Evolutionary conservation across 2,888 invertebrate genomes (phyloP).

Genomic region (Furcula furcula): DNA sequence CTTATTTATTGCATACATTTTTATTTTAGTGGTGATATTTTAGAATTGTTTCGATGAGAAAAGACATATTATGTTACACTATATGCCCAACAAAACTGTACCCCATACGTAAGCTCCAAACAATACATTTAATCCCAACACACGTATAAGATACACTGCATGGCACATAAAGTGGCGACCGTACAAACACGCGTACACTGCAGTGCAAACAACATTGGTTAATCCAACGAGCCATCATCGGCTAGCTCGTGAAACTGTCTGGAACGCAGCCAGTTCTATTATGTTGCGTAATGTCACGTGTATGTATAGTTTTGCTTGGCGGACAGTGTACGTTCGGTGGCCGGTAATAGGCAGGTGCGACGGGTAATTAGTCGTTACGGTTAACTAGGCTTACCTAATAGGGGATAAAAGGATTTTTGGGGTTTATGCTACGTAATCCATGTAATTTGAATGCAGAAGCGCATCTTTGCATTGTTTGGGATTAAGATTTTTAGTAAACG

Average conservation of each 20-base stretch:
- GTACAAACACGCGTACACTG: conserved; percentile 23
- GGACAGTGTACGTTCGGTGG: conserved; percentile 22
- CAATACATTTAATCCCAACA: conserved; percentile 5
- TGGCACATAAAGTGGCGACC: conserved; percentile 17
- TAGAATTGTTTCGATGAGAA: too few species aligned
- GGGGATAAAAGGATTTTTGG: background rate
- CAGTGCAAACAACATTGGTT: conserved; percentile 50
- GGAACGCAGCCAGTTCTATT: conserved; percentile 65
- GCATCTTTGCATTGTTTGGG: too few species aligned
- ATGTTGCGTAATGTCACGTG: conserved; percentile 37
- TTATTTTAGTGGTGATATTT: too few species aligned
- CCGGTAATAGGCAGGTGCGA: conserved; percentile 14
- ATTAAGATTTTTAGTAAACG: too few species aligned
- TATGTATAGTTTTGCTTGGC: conserved; percentile 25
- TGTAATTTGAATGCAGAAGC: too few species aligned
- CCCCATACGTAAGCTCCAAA: too few species aligned
- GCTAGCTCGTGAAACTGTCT: conserved; percentile 46
- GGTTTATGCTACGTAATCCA: background rate
- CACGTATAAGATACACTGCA: conserved; percentile 19
- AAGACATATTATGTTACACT: too few species aligned
- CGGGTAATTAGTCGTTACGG: conserved; percentile 1
- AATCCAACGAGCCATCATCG: conserved; percentile 59
- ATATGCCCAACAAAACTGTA: too few species aligned
- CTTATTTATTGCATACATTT: too few species aligned
- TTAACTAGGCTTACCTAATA: background rate